These are phyloP conservation scores for Ondatra zibethicus DNA, from an alignment of 2,113 vertebrate genomes.

Conservation along the genomic window DNA sequence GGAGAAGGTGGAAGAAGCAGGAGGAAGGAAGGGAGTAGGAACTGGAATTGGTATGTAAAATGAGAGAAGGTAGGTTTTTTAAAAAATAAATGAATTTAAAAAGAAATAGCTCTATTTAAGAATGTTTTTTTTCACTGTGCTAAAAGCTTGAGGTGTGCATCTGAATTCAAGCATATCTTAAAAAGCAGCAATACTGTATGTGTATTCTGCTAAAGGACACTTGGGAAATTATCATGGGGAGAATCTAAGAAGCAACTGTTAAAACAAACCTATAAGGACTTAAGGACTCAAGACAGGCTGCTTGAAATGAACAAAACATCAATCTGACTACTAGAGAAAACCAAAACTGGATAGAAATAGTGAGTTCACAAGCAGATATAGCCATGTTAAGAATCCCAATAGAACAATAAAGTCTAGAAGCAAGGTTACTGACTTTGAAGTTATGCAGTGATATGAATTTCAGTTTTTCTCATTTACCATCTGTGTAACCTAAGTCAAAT, in stretches of 20 bases:
- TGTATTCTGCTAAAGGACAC: slow-evolving; percentile 7
- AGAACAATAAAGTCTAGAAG: background rate
- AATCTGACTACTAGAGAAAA: background rate
- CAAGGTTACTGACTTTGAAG: background rate
- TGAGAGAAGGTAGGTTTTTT: no score
- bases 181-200: background rate
- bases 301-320: background rate
- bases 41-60: no score
- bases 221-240: background rate
- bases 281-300: background rate
- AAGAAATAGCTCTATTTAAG: background rate
- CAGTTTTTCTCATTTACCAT: background rate
- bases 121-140: background rate
- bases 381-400: background rate
- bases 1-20: no score
- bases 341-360: background rate
- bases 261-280: background rate
- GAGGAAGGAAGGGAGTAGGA: no score
- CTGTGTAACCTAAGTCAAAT: background rate
- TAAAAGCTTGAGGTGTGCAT: background rate
- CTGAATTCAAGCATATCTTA: background rate
- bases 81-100: background rate
- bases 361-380: background rate
- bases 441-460: background rate
- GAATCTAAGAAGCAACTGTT: background rate